A percentile compares a stretch with the other conserved stretches of the same genome.
Conservation (phyloP, 2,888 invertebrate species). For the Helicoverpa assulta region DNA sequence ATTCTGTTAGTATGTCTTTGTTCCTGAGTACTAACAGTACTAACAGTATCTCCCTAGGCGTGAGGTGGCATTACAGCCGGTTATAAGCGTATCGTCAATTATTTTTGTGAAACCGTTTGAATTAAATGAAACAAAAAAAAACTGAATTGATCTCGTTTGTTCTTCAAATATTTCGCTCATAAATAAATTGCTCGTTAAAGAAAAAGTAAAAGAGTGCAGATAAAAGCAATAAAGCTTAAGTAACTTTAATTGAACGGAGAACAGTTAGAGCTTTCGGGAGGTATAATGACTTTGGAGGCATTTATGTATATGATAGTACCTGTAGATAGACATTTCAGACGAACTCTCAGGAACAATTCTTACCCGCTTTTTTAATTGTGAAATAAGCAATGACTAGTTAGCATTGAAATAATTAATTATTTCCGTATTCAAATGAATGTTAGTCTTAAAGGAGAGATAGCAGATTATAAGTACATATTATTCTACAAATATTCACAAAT, state of each 20-base stretch:
- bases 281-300: slow-evolving; percentile 70
- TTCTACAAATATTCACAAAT: slow-evolving; percentile 4
- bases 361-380: too few relatives aligned
- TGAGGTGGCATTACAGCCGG: too few relatives aligned
- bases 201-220: slow-evolving; percentile 45
- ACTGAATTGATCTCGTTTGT: slow-evolving; percentile 26
- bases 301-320: slow-evolving; percentile 67
- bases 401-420: too few relatives aligned
- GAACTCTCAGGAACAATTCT: too few relatives aligned
- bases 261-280: slow-evolving; percentile 67
- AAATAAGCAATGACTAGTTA: too few relatives aligned
- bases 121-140: too few relatives aligned
- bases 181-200: slow-evolving; percentile 40
- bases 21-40: too few relatives aligned
- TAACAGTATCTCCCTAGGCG: too few relatives aligned
- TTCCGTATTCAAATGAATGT: too few relatives aligned
- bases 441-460: too few relatives aligned
- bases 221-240: slow-evolving; percentile 63
- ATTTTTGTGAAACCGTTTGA: slow-evolving; percentile 24
- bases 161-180: slow-evolving; percentile 44
- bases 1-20: too few relatives aligned
- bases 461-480: not conserved
- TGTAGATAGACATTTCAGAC: slow-evolving; percentile 36
- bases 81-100: not conserved
- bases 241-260: slow-evolving; percentile 70